phyloP scores from a whole-genome alignment of 2,888 invertebrate species.

The Caenorhabditis sinica region DNA sequence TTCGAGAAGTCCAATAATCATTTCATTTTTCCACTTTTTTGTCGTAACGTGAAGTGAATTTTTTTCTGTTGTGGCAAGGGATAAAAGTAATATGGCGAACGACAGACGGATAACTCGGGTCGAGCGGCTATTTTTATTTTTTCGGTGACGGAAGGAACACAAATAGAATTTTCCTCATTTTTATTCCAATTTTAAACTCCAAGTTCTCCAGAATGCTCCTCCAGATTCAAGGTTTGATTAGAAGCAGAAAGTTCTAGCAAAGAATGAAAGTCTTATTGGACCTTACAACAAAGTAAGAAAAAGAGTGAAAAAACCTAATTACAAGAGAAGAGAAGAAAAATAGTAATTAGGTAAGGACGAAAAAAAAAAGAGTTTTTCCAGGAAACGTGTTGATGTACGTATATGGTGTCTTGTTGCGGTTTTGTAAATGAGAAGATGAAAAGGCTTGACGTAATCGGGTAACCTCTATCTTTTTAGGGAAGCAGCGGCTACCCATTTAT shows the following conservation, averaged over 20 bases:
- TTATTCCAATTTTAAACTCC: background rate
- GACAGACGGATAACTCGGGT: conserved; percentile 17
- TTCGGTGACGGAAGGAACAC: conserved; percentile 18
- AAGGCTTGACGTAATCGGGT: conserved; percentile 46
- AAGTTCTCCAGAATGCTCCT: too few relatives aligned
- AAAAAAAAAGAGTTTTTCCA: conserved; percentile 45
- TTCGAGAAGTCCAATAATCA: conserved; percentile 42
- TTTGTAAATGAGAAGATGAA: conserved; percentile 23
- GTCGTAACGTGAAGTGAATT: conserved; percentile 15
- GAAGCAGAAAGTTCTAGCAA: conserved; percentile 13
- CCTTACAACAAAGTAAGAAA: conserved; percentile 17
- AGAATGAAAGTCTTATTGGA: conserved; percentile 17
- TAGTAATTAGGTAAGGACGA: conserved; percentile 52
- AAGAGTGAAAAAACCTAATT: conserved; percentile 43
- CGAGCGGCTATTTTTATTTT: conserved; percentile 20
- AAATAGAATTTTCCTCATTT: conserved; percentile 34
- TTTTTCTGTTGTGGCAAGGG: too few relatives aligned
- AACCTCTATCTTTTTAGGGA: conserved; percentile 50
- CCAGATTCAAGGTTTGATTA: background rate
- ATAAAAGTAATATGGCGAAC: too few relatives aligned
- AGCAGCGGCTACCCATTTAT: conserved; percentile 44
- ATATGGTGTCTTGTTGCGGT: conserved; percentile 31
- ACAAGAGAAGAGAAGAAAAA: conserved; percentile 21
- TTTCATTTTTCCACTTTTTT: conserved; percentile 34
- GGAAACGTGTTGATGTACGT: conserved; percentile 26